Evolutionary conservation across 2,113 vertebrate species (phyloP), one percentile per base, ranked within the genome.

Genomic region (Azemiops feae): DNA sequence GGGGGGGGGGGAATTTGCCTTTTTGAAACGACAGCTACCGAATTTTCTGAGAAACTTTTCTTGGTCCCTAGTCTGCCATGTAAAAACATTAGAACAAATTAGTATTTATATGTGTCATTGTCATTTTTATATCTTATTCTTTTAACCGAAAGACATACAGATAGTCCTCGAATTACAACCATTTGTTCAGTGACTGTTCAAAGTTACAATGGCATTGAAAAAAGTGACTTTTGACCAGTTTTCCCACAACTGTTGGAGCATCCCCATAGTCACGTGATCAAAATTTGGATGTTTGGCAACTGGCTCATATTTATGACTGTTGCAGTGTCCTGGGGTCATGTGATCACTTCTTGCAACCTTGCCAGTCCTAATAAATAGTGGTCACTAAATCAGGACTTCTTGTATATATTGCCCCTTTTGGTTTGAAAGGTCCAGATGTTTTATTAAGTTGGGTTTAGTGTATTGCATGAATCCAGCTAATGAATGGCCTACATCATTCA

Each of bases 1-100:
- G 4, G 47, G 39, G 30, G 0, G 2, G 14, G 5, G 12, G 4
- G 16, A 86, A 22, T 4, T 60, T 64, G 7, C 11, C 10, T 57
- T 89, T 85, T 81, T 39, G 27, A 85, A 43, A 20, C 16, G 47
- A 85, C 10, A 27, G n/a, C 20, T 27, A 11, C 81, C 39, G 1
- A 58, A 91, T 85, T 43, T 54, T 57, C 74, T 85, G 23, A 87
- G 30, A 45, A 87, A 50, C 95, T 95, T 94, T 93, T 88, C 93
- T 89, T 23, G 93, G 93, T 3, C 88, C 93, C 88, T 50, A 20
- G 25, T 95, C 94, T 93, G 93, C 91, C 39, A 52, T 58, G 57
- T 58, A 87, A 92, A 57, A 60, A 87, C 11, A 47, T 50, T 11
- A 50, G 54, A 50, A 57, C n/a, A 81, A 39, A 18, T 74, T 74